Evolutionary conservation across 2,797 vertebrate species (phyloP).

Genomic region (Paratrypauchen microcephalus): DNA sequence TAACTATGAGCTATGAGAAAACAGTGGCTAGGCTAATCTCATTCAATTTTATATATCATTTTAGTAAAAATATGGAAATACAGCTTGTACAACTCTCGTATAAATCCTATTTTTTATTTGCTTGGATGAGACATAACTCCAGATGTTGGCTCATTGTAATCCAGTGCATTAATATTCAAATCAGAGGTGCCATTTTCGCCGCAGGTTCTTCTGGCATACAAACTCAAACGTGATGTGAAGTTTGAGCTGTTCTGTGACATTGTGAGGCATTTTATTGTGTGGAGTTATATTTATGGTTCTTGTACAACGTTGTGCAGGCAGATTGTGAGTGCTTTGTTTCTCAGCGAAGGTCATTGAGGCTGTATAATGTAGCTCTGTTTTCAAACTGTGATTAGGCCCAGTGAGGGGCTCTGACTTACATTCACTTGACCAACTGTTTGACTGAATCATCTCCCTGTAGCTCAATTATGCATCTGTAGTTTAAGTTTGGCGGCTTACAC

Average conservation of each 20-base stretch:
- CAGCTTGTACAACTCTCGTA: slow-evolving; percentile 14
- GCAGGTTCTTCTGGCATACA: slow-evolving; percentile 38
- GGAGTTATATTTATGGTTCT: slow-evolving; percentile 59
- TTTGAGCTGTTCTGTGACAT: slow-evolving; percentile 49
- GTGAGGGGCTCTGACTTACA: neutral
- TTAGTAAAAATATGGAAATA: slow-evolving; percentile 12
- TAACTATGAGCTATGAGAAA: neutral
- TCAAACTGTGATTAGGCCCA: neutral
- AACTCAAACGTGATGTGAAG: slow-evolving; percentile 47
- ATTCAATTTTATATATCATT: slow-evolving; percentile 48
- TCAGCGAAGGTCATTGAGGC: neutral
- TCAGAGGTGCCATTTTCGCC: slow-evolving; percentile 21
- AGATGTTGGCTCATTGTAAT: slow-evolving; percentile 20
- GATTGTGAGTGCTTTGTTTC: slow-evolving; percentile 19
- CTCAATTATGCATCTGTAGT: too few relatives aligned
- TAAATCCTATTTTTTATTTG: slow-evolving; percentile 24
- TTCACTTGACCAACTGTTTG: neutral
- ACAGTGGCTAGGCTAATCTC: neutral
- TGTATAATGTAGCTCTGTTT: neutral
- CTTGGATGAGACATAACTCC: slow-evolving; percentile 36
- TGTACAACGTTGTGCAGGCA: slow-evolving; percentile 55
- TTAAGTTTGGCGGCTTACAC: too few relatives aligned
- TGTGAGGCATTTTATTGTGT: slow-evolving; percentile 54
- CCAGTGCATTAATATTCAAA: slow-evolving; percentile 10
- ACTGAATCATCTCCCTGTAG: neutral